Conservation (phyloP, 1,140 invertebrate species). For the Tetragonula clypearis region DNA sequence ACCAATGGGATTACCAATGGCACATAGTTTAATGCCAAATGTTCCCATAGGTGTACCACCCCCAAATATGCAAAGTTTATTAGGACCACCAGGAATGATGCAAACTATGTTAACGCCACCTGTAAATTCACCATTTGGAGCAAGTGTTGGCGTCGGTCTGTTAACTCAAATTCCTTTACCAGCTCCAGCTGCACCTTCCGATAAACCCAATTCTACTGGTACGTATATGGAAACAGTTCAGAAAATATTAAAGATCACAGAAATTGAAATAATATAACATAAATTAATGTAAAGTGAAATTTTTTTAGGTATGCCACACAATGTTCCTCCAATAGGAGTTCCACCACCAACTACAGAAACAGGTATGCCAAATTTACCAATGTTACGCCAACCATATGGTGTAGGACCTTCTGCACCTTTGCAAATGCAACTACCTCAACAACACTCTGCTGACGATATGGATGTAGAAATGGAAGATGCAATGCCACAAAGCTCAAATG, state of each 20-base stretch:
- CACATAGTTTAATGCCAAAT: slow-evolving; percentile 83
- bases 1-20: slow-evolving; percentile 82
- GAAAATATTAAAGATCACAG: background rate
- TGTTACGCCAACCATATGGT: slow-evolving; percentile 76
- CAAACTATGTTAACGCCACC: slow-evolving; percentile 80
- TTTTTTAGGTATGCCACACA: slow-evolving; percentile 78
- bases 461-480: slow-evolving; percentile 86
- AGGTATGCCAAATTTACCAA: slow-evolving; percentile 76
- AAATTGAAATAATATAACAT: background rate
- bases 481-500: slow-evolving; percentile 70
- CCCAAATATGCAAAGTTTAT: slow-evolving; percentile 83
- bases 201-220: slow-evolving; percentile 80
- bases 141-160: slow-evolving; percentile 77
- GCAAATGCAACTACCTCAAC: slow-evolving; percentile 79
- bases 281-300: background rate
- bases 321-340: slow-evolving; percentile 80
- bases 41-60: slow-evolving; percentile 86
- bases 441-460: slow-evolving; percentile 82
- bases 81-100: slow-evolving; percentile 83
- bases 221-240: slow-evolving; percentile 6
- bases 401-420: slow-evolving; percentile 79
- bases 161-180: slow-evolving; percentile 80
- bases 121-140: slow-evolving; percentile 79
- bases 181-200: slow-evolving; percentile 78
- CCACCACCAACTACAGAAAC: slow-evolving; percentile 77